These are phyloP conservation scores for Paradisaea rubra DNA, from an alignment of 2,113 vertebrate genomes.

Conservation along the genomic window DNA sequence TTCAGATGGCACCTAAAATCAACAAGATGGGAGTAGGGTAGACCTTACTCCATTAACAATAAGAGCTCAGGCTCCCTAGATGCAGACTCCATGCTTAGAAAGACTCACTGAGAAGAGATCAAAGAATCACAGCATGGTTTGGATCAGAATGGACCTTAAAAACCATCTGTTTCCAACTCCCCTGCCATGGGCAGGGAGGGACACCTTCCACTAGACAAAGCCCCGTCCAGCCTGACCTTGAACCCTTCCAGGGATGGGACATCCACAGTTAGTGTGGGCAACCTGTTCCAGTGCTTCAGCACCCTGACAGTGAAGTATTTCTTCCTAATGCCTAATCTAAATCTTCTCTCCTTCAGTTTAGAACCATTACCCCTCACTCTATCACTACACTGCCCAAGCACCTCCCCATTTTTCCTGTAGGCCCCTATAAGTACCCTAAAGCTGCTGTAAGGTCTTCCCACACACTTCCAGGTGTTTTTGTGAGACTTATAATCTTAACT, in stretches of 20 bases:
- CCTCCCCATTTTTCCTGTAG: not conserved
- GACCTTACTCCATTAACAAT: not conserved
- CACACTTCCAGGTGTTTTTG: not conserved
- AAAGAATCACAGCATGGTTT: not conserved
- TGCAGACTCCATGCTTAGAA: not conserved
- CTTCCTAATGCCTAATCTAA: not conserved
- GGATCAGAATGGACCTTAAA: not conserved
- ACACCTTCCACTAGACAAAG: not conserved
- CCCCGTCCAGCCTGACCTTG: not conserved
- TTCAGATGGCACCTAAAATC: not conserved
- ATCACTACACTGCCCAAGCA: not conserved
- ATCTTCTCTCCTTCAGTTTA: not conserved
- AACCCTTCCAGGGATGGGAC: not conserved
- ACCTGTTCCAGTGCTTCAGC: not conserved
- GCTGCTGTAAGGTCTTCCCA: not conserved
- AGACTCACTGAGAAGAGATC: not conserved
- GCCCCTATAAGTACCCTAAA: not conserved
- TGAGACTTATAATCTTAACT: not conserved
- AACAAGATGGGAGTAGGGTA: not conserved
- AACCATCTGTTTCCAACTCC: not conserved
- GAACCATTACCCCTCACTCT: accelerated
- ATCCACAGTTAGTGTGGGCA: not conserved
- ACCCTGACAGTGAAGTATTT: not conserved
- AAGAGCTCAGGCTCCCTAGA: not conserved
- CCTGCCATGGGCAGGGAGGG: not conserved